Conservation (phyloP, 2,888 invertebrate genomes). For the Cephus rjabovi region DNA sequence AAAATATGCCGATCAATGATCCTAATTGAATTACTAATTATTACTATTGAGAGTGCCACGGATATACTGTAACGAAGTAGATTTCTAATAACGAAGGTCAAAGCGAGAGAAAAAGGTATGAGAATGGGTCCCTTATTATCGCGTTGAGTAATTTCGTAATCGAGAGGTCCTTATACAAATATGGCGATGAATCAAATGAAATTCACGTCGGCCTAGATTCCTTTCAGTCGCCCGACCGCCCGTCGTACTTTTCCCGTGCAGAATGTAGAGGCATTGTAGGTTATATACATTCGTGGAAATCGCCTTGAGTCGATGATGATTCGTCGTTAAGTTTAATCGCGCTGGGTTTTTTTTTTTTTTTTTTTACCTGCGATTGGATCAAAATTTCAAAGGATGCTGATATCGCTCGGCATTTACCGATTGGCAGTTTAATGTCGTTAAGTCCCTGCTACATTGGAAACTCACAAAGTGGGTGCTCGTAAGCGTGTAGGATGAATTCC, state of each 20-base stretch:
- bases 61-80: neutral
- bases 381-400: neutral
- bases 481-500: conserved; percentile 22
- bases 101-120: neutral
- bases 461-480: conserved; percentile 8
- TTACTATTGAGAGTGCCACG: neutral
- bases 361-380: neutral
- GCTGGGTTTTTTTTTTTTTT: too few relatives aligned
- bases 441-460: neutral
- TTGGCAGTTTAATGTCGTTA: neutral
- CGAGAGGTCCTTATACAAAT: conserved; percentile 12
- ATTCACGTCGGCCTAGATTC: conserved; percentile 17
- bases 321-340: neutral
- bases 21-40: neutral
- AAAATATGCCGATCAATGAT: neutral
- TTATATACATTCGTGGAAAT: neutral
- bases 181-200: conserved; percentile 16
- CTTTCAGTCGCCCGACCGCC: neutral
- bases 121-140: neutral
- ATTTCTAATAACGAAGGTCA: neutral
- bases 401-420: neutral
- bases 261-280: neutral
- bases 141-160: neutral
- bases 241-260: neutral
- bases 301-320: neutral